Conservation (phyloP, 2,888 invertebrate genomes). For the Biston betularia region DNA sequence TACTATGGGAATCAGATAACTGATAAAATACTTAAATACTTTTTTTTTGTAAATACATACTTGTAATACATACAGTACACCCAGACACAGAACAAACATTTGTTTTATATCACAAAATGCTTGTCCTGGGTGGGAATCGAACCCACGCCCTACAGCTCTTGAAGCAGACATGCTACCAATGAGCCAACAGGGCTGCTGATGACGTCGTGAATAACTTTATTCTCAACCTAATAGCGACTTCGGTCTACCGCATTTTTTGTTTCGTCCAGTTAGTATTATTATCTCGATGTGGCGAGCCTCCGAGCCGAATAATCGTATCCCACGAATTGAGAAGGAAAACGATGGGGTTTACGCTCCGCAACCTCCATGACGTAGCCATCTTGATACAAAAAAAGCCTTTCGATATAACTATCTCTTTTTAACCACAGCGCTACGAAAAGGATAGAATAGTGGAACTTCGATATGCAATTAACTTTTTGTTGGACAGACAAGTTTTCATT, state of each 20-base stretch:
- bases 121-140: no score
- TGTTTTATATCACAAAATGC: no score
- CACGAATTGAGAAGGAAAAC: constrained; percentile 76
- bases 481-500: constrained; percentile 53
- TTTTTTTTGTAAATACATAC: no score
- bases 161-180: no score
- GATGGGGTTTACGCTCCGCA: constrained; percentile 73
- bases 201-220: constrained; percentile 53
- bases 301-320: constrained; percentile 76
- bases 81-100: no score
- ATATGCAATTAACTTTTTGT: constrained; percentile 75
- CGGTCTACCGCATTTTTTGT: constrained; percentile 57
- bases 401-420: constrained; percentile 53
- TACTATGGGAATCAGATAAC: no score
- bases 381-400: constrained; percentile 59
- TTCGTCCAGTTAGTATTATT: constrained; percentile 59
- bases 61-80: no score
- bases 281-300: constrained; percentile 38
- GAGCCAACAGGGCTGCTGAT: no score
- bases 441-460: constrained; percentile 55
- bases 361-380: constrained; percentile 71
- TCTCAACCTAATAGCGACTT: constrained; percentile 51
- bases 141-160: no score
- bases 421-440: constrained; percentile 49
- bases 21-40: no score